Evolutionary conservation across 2,797 vertebrate species (phyloP).

Genomic region (Rhinichthys osculus): DNA sequence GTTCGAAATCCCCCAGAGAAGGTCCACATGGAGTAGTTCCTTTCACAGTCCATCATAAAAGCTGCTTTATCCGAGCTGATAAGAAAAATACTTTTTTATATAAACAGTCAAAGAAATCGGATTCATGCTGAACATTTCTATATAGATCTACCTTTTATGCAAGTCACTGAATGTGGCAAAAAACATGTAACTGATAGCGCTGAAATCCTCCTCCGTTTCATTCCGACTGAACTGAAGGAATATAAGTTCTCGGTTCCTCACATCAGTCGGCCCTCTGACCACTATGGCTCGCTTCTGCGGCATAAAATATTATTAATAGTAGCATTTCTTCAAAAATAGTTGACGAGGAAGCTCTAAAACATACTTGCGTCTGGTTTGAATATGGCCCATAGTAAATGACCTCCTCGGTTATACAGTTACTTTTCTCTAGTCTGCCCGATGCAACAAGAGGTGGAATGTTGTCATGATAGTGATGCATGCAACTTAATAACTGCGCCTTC

Average conservation of each 20-base stretch:
- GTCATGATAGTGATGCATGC: constrained; percentile 89
- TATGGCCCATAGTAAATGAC: constrained; percentile 90
- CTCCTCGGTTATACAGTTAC: constrained; percentile 79
- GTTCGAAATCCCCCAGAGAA: constrained; percentile 98
- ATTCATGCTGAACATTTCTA: not conserved
- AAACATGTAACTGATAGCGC: constrained; percentile 93
- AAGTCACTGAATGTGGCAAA: constrained; percentile 91
- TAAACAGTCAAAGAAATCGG: not conserved
- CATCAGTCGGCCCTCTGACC: constrained; percentile 89
- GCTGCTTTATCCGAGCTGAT: constrained; percentile 81
- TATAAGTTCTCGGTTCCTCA: constrained; percentile 89
- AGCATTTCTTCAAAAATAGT: not conserved
- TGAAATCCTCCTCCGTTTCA: constrained; percentile 92
- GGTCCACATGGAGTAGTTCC: constrained; percentile 95
- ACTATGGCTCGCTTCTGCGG: constrained; percentile 87
- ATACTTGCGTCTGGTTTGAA: constrained; percentile 86
- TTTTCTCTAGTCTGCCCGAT: constrained; percentile 73
- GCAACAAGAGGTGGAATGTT: constrained; percentile 86
- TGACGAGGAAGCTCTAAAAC: constrained; percentile 1
- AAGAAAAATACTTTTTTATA: not conserved
- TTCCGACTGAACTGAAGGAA: constrained; percentile 96
- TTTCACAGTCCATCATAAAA: constrained; percentile 95
- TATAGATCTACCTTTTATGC: constrained; percentile 78
- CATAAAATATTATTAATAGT: constrained; percentile 16
- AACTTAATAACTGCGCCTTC: constrained; percentile 88